These are phyloP conservation scores for Corythornis cristatus DNA, from an alignment of 2,113 vertebrate genomes.

Conservation along the genomic window DNA sequence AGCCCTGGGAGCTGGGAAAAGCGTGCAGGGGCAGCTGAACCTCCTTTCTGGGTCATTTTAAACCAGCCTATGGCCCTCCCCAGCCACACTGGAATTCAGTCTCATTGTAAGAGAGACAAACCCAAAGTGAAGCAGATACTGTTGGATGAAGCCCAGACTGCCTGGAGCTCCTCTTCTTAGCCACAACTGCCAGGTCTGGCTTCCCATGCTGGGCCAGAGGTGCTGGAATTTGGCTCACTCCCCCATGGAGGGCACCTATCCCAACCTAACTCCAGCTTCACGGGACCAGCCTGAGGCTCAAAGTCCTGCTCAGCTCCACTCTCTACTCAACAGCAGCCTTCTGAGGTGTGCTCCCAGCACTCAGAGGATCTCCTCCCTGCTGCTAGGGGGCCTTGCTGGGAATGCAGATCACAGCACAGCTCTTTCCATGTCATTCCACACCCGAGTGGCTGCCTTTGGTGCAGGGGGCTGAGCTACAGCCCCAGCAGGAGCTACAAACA, in stretches of 20 bases:
- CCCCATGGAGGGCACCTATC: background rate
- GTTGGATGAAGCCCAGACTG: background rate
- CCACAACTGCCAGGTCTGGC: background rate
- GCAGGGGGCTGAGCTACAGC: background rate
- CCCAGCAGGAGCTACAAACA: background rate
- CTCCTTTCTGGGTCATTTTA: background rate
- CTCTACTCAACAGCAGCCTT: background rate
- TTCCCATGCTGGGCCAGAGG: background rate
- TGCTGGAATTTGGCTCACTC: background rate
- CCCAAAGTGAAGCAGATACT: background rate
- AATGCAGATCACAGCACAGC: background rate
- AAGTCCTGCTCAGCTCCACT: background rate
- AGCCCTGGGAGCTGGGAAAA: background rate
- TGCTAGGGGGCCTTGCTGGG: background rate
- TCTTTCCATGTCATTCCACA: background rate
- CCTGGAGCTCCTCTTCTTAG: background rate
- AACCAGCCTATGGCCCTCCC: background rate
- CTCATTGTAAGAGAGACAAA: background rate
- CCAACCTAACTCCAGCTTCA: background rate
- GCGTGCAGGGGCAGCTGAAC: background rate
- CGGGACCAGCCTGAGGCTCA: background rate
- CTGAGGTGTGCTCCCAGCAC: background rate
- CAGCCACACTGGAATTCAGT: background rate
- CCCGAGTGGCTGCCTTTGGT: background rate
- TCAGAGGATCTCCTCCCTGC: background rate